Conservation (phyloP, 2,888 invertebrate species). For the Gari tellinella region DNA sequence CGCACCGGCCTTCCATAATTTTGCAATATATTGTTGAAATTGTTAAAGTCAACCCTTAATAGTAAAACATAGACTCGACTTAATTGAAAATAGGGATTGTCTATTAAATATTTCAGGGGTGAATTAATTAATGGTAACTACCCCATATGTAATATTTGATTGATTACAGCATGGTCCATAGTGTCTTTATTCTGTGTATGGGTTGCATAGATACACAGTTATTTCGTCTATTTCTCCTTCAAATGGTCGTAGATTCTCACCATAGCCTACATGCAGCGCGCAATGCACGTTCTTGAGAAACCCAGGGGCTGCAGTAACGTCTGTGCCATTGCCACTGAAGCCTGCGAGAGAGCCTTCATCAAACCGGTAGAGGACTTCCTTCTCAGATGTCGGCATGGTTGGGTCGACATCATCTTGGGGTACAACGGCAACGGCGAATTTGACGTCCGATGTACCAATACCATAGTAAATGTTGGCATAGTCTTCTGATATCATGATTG, state of each 20-base stretch:
- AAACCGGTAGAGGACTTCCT: slow-evolving; percentile 34
- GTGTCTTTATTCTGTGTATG: slow-evolving; percentile 1
- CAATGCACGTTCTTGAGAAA: slow-evolving; percentile 64
- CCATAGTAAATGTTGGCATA: slow-evolving; percentile 57
- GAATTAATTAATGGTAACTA: too few species aligned
- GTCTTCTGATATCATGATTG: slow-evolving; percentile 67
- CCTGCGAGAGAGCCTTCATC: slow-evolving; percentile 22
- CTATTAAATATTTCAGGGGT: too few species aligned
- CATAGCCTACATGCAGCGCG: slow-evolving; percentile 74
- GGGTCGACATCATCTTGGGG: slow-evolving; percentile 14
- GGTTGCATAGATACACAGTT: slow-evolving; percentile 44
- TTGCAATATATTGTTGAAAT: too few species aligned
- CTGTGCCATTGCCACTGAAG: slow-evolving; percentile 24
- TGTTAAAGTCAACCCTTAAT: too few species aligned
- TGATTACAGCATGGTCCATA: too few species aligned
- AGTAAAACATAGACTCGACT: too few species aligned
- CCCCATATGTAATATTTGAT: too few species aligned
- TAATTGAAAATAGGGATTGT: too few species aligned
- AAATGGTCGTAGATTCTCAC: slow-evolving; percentile 66
- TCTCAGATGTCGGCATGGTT: neutral
- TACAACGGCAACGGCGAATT: slow-evolving; percentile 38
- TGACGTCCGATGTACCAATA: slow-evolving; percentile 30
- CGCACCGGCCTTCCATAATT: too few species aligned
- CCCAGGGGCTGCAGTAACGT: slow-evolving; percentile 18
- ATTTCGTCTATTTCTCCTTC: slow-evolving; percentile 70